Base-by-base conservation (phyloP, 2,888 invertebrate species). In the Hypolimnas misippus region DNA sequence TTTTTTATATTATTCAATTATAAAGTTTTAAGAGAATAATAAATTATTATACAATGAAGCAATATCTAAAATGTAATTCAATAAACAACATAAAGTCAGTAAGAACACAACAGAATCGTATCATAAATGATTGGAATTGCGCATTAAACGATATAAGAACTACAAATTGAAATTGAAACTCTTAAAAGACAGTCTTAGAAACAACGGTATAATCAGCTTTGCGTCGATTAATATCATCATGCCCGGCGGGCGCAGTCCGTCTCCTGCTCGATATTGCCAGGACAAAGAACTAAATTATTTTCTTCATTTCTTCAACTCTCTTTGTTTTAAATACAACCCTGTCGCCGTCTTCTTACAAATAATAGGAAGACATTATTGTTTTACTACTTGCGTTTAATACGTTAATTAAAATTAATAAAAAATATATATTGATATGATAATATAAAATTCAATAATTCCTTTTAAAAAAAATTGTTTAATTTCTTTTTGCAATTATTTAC, bases 201-300 rank as follows among this genome's bases (percentile, higher is more conserved):
- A 84, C 82, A 82, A 83, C 77, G 79, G 79, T 77, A 85, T 88
- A 89, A 90, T 91, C 87, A 86, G 86, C 89, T 89, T 89, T 89
- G 80, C 76, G 83, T 84, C 88, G 86, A 90, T 90, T 89, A 91
- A 89, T 90, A 90, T 83, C 84, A 76, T 77, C 78, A 76, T 81
- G 81, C 78, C 89, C 82, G 79, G 70, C 75, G 84, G 76, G 75
- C 74, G 73, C 76, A 63, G 52, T 56, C 52, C 54, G 53, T 60
- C 51, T 55, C 49, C 76, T 79, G 78, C 80, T 79, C 84, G 83
- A 87, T 88, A 89, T 84, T 85, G 85, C 86, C 77, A 77, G 76
- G 79, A 86, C 86, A 88, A 89, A 87, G 87, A 87, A 87, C 85
- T 86, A 87, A 88, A 89, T 90, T 85, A 87, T 87, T 89, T 89